Conservation (phyloP, 2,888 invertebrate genomes). For the Folsomia manolachei region DNA sequence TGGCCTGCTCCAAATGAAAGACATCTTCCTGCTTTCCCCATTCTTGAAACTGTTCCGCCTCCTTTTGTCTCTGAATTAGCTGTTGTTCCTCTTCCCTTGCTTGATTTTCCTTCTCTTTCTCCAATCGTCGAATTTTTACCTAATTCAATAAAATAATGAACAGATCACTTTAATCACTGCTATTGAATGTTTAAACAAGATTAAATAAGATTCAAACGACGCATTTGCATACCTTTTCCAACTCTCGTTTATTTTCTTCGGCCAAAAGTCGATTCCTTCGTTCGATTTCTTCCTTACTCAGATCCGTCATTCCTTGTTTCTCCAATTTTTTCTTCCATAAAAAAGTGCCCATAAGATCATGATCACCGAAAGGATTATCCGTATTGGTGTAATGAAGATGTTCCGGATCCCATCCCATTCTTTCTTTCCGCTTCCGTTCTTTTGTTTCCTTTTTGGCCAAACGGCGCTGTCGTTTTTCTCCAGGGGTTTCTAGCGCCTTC, state of each 20-base stretch:
- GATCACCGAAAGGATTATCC: slow-evolving; percentile 98
- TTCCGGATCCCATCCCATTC: slow-evolving; percentile 97
- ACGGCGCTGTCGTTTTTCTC: slow-evolving; percentile 82
- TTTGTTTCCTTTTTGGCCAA: slow-evolving; percentile 88
- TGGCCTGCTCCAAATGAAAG: slow-evolving; percentile 95
- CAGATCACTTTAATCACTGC: background rate
- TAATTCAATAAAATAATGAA: slow-evolving; percentile 45
- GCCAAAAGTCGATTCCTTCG: slow-evolving; percentile 79
- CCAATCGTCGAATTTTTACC: slow-evolving; percentile 84
- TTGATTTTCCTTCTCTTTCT: slow-evolving; percentile 82
- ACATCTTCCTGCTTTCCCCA: slow-evolving; percentile 97
- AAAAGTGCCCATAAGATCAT: slow-evolving; percentile 88
- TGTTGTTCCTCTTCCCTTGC: slow-evolving; percentile 78
- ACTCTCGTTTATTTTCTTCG: slow-evolving; percentile 83
- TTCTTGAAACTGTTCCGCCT: slow-evolving; percentile 84
- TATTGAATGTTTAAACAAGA: background rate
- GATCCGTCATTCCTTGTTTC: slow-evolving; percentile 80
- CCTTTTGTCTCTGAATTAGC: slow-evolving; percentile 80
- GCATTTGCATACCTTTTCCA: slow-evolving; percentile 70
- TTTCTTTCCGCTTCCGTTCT: slow-evolving; percentile 67
- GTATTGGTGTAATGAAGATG: slow-evolving; percentile 95
- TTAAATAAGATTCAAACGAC: slow-evolving; percentile 1
- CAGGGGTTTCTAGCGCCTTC: slow-evolving; percentile 91
- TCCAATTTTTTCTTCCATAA: slow-evolving; percentile 96
- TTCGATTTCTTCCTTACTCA: slow-evolving; percentile 76